Conservation (phyloP, 2,888 invertebrate species). For the Drosophila colorata region DNA sequence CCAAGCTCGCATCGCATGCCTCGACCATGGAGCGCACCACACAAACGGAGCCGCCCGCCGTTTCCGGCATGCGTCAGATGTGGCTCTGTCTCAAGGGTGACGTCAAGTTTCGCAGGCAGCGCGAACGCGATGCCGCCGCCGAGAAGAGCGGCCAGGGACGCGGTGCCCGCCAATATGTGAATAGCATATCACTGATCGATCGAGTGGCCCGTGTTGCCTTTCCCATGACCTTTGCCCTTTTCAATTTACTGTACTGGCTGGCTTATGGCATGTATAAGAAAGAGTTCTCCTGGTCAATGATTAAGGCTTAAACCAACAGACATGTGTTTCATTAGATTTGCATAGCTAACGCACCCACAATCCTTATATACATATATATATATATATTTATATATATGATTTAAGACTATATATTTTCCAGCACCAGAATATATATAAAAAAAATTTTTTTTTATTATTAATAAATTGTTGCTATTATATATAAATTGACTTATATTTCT, state of each 20-base stretch:
- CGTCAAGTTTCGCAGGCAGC: constrained; percentile 90
- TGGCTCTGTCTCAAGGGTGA: constrained; percentile 93
- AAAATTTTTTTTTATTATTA: constrained; percentile 2
- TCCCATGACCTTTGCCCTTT: constrained; percentile 93
- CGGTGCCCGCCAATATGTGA: constrained; percentile 89
- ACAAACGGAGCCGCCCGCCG: constrained; percentile 90
- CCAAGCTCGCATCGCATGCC: constrained; percentile 83
- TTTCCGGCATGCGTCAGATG: constrained; percentile 92
- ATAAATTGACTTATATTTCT: neutral
- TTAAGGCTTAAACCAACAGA: constrained; percentile 57
- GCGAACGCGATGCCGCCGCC: constrained; percentile 90
- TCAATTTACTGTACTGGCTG: constrained; percentile 96
- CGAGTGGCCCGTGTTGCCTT: constrained; percentile 92
- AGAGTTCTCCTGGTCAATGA: constrained; percentile 81
- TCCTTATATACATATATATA: neutral
- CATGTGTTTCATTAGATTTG: neutral
- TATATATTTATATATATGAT: no score
- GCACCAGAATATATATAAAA: neutral
- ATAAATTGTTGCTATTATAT: constrained; percentile 22
- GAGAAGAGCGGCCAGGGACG: constrained; percentile 68
- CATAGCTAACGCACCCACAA: neutral
- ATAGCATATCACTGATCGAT: constrained; percentile 95
- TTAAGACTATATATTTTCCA: neutral
- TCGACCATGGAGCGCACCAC: constrained; percentile 93
- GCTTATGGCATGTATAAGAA: constrained; percentile 91